Evolutionary conservation across 2,113 vertebrate genomes (phyloP).

Genomic region (Cryptoleucopteryx plumbea): DNA sequence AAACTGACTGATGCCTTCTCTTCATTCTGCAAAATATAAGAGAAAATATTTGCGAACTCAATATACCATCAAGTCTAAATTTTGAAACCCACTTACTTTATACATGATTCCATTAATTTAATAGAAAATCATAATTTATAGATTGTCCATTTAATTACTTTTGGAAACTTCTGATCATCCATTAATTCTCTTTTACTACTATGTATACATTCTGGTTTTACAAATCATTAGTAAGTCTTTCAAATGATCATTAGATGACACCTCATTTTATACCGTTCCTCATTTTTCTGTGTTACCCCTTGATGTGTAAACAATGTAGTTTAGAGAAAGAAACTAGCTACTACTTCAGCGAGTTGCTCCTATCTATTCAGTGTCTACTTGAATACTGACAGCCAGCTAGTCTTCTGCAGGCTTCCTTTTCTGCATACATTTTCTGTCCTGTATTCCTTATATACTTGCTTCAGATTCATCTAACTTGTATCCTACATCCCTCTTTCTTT

Average conservation of each 20-base stretch:
- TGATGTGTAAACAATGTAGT: not conserved
- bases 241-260: not conserved
- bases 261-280: not conserved
- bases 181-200: not conserved
- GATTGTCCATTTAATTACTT: not conserved
- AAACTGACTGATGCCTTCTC: constrained; percentile 75
- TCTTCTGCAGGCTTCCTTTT: not conserved
- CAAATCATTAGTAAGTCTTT: not conserved
- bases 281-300: not conserved
- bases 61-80: not conserved
- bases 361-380: not conserved
- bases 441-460: not conserved
- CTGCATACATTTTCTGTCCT: not conserved
- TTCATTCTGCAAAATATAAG: constrained; percentile 69
- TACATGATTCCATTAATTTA: not conserved
- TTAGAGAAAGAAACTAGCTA: not conserved
- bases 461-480: not conserved
- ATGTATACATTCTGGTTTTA: not conserved
- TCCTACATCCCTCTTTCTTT: not conserved
- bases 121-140: not conserved
- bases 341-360: not conserved
- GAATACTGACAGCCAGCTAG: not conserved
- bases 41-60: not conserved
- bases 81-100: not conserved
- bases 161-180: not conserved